Evolutionary conservation across 2,113 vertebrate species (phyloP).

Genomic region (Carettochelys insculpta): DNA sequence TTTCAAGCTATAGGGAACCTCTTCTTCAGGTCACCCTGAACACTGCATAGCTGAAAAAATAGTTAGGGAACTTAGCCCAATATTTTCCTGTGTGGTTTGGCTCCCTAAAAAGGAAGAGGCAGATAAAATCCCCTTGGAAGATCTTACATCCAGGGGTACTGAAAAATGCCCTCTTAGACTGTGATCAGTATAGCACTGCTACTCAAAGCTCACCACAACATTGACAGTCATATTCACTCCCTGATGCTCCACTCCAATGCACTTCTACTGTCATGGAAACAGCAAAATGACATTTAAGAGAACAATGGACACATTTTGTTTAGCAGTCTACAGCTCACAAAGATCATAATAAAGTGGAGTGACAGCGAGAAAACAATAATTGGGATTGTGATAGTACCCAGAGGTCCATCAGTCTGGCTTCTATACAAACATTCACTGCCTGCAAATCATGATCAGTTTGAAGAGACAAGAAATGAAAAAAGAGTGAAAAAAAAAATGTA

Average conservation of each 20-base stretch:
- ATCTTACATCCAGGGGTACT: neutral
- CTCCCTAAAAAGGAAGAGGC: neutral
- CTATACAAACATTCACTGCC: neutral
- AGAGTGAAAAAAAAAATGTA: neutral
- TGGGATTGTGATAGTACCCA: neutral
- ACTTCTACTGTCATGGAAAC: neutral
- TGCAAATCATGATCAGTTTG: neutral
- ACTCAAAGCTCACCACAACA: neutral
- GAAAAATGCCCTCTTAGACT: neutral
- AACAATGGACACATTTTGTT: neutral
- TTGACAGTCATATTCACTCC: neutral
- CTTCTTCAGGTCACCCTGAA: neutral
- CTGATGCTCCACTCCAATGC: neutral
- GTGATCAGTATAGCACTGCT: rapidly evolving
- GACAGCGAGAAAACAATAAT: neutral
- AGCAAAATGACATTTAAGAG: neutral
- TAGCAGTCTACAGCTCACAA: neutral
- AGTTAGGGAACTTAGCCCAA: neutral
- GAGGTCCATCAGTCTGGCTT: neutral
- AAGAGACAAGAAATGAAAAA: neutral
- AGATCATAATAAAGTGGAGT: neutral
- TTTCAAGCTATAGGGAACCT: neutral
- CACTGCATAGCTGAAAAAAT: neutral
- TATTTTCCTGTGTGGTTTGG: neutral
- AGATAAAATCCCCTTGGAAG: neutral